Conservation (phyloP, 2,888 invertebrate genomes). For the Lycocerus yunnanus region DNA sequence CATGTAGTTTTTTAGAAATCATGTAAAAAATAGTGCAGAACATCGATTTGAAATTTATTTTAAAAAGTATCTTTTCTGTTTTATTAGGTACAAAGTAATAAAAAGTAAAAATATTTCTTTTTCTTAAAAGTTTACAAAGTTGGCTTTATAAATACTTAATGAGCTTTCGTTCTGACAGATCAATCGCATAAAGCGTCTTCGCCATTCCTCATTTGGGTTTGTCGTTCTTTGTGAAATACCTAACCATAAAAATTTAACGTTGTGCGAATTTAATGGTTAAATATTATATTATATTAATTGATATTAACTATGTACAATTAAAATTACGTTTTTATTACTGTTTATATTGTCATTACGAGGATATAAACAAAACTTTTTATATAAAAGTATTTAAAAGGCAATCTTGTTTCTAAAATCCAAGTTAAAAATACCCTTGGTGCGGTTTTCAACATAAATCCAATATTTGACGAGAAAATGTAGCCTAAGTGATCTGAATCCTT, state of each 20-base stretch:
- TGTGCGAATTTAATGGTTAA: too few species aligned
- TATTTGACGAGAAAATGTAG: constrained; percentile 24
- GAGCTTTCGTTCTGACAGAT: background rate
- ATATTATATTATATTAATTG: background rate
- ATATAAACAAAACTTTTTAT: constrained; percentile 16
- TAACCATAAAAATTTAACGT: background rate
- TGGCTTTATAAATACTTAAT: background rate
- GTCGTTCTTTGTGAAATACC: background rate
- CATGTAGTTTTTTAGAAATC: too few species aligned
- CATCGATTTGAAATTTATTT: too few species aligned
- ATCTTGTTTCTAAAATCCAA: constrained; percentile 35
- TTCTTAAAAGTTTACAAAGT: background rate
- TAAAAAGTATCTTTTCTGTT: too few species aligned
- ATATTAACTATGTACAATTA: background rate
- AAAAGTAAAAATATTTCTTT: background rate
- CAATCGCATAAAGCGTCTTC: background rate
- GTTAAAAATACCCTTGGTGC: constrained; percentile 39
- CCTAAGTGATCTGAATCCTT: constrained; percentile 31
- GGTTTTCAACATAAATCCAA: constrained; percentile 37
- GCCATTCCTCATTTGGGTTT: background rate
- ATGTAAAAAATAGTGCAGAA: too few species aligned
- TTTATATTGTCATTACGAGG: background rate
- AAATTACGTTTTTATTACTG: background rate
- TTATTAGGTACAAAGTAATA: background rate
- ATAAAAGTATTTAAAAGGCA: constrained; percentile 25